Evolutionary conservation across 2,888 invertebrate genomes (phyloP), one percentile per base, ranked within the genome.

Genomic region (Drosophila lutescens): DNA sequence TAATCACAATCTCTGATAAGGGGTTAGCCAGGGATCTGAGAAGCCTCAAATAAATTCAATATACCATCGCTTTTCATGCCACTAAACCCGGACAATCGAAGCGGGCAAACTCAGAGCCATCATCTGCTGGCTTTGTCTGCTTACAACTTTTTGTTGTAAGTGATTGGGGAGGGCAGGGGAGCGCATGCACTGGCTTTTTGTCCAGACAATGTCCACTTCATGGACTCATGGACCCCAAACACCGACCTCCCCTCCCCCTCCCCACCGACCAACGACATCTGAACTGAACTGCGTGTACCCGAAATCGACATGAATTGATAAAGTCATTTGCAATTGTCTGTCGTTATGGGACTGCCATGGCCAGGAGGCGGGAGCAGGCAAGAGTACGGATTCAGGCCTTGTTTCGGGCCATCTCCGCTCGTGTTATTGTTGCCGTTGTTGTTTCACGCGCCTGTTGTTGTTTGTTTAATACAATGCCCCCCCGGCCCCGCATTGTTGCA

Each of bases 301-400:
- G 79, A 83, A 83, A 83, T 85, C 85, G 86, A 85, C 85, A 85
- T 84, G 85, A 85, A 85, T 86, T 85, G 85, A 85, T 85, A 85
- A 85, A 85, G 86, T 86, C 85, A 86, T 85, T 85, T 85, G 85
- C 85, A 86, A 86, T 85, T 85, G 86, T 85, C 82, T 79, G 83
- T 86, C 83, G 82, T 82, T 82, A 85, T 80, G 85, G 78, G 62
- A 55, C 61, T n/a, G 43, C 30, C 34, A 46, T 38, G 26, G 34
- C 8, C 32, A 54, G 36, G 34, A 56, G 17, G n/a, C 34, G 34
- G 15, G 36, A 34, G 20, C n/a, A n/a, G n/a, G n/a, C n/a, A n/a
- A n/a, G 15, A 20, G 20, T 20, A 20, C 30, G 41, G 40, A 36
- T 40, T 26, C 53, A 34, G 57, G 44, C 66, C 66, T 32, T 26